phyloP scores from a whole-genome alignment of 53 echinoderm and acorn worm genomes.

The Antedon mediterranea region DNA sequence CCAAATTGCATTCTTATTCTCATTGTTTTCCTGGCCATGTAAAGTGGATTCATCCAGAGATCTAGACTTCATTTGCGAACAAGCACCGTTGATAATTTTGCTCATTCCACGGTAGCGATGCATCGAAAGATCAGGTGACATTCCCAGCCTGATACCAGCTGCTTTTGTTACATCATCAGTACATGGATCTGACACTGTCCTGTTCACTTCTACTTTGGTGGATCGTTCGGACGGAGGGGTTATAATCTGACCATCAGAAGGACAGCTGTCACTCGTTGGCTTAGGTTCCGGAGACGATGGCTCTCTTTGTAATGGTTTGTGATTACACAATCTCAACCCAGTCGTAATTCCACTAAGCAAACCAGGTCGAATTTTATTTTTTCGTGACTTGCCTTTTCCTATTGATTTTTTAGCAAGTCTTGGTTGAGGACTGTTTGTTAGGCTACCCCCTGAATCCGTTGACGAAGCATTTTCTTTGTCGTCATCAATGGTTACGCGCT shows the following conservation, averaged over 20 bases:
- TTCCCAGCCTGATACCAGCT: neutral
- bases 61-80: neutral
- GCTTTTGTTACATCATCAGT: neutral
- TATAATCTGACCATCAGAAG: constrained; percentile 23
- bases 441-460: constrained; percentile 42
- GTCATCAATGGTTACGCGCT: constrained; percentile 48
- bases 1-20: neutral
- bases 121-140: neutral
- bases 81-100: neutral
- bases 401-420: constrained; percentile 43
- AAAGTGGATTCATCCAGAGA: neutral
- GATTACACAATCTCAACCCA: constrained; percentile 31
- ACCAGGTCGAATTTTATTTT: constrained; percentile 50
- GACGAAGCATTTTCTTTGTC: constrained; percentile 37
- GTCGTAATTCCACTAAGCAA: constrained; percentile 58
- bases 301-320: constrained; percentile 12
- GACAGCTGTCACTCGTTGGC: constrained; percentile 24
- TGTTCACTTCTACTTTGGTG: constrained; percentile 12
- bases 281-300: neutral
- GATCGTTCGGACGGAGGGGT: constrained; percentile 15
- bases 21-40: neutral
- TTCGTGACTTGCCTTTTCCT: constrained; percentile 40
- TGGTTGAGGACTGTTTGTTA: constrained; percentile 18
- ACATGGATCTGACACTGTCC: neutral
- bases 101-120: neutral